Evolutionary conservation across 2,888 invertebrate species (phyloP).

Genomic region (Cataglyphis livida): DNA sequence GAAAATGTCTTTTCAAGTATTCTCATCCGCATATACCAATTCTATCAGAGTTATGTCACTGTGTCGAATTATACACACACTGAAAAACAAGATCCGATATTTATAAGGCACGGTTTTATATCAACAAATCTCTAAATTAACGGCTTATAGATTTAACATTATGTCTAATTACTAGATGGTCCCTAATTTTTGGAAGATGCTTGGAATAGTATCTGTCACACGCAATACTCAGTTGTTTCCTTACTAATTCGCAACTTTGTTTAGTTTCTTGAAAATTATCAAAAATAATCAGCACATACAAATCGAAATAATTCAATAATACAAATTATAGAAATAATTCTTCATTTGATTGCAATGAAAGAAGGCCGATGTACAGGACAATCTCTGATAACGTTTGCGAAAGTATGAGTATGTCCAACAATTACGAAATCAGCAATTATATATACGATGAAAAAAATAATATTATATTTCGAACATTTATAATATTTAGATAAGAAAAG

Average conservation of each 20-base stretch:
- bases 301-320: constrained; percentile 14
- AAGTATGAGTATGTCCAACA: background rate
- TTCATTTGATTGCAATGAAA: constrained; percentile 9
- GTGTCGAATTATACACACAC: background rate
- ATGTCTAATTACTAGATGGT: constrained; percentile 81
- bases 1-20: constrained; percentile 24
- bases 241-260: constrained; percentile 28
- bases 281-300: constrained; percentile 30
- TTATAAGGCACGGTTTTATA: constrained; percentile 66
- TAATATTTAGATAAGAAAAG: background rate
- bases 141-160: constrained; percentile 64
- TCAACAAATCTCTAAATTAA: constrained; percentile 42
- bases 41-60: background rate
- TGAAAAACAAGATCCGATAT: constrained; percentile 28
- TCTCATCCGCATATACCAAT: constrained; percentile 5
- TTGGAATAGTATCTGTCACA: constrained; percentile 74
- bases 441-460: background rate
- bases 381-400: background rate
- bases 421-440: background rate
- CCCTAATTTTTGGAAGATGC: constrained; percentile 83
- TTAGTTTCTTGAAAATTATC: constrained; percentile 30
- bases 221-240: constrained; percentile 46
- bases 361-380: background rate
- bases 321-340: constrained; percentile 13
- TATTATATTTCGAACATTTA: background rate